A percentile compares a stretch with the other conserved stretches of the same genome.
These are phyloP conservation scores for Corella eumyota DNA, from an alignment of 23 tunicate species.

Conservation along the genomic window DNA sequence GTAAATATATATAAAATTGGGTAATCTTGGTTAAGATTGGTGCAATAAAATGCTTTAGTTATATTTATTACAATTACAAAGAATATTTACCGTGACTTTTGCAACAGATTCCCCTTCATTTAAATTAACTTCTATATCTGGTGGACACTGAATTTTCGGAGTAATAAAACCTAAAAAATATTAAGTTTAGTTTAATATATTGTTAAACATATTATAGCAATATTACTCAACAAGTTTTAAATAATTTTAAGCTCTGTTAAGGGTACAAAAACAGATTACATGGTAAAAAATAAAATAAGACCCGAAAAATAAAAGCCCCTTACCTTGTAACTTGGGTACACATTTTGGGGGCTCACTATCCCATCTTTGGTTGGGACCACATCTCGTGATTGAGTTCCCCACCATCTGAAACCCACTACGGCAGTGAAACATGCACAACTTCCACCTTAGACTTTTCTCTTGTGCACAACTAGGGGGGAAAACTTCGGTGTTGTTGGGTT, in stretches of 20 bases:
- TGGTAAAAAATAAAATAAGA: no score
- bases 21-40: no score
- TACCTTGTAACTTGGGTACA: neutral
- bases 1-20: no score
- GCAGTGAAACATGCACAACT: slow-evolving; percentile 20
- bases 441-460: slow-evolving; percentile 15
- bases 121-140: slow-evolving; percentile 20
- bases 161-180: neutral
- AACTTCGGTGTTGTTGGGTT: slow-evolving; percentile 6
- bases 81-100: slow-evolving; percentile 8
- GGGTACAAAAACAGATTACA: neutral
- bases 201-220: no score
- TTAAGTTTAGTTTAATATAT: no score
- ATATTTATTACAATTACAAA: neutral
- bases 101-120: slow-evolving; percentile 18
- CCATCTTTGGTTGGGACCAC: slow-evolving; percentile 14
- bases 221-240: neutral
- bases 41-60: neutral
- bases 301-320: neutral
- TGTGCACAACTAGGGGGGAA: slow-evolving; percentile 13
- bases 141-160: slow-evolving; percentile 23
- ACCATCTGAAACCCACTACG: slow-evolving; percentile 1
- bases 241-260: neutral
- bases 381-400: slow-evolving; percentile 12
- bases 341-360: slow-evolving; percentile 16